Conservation (phyloP, 2,888 invertebrate genomes). For the Labia minor region DNA sequence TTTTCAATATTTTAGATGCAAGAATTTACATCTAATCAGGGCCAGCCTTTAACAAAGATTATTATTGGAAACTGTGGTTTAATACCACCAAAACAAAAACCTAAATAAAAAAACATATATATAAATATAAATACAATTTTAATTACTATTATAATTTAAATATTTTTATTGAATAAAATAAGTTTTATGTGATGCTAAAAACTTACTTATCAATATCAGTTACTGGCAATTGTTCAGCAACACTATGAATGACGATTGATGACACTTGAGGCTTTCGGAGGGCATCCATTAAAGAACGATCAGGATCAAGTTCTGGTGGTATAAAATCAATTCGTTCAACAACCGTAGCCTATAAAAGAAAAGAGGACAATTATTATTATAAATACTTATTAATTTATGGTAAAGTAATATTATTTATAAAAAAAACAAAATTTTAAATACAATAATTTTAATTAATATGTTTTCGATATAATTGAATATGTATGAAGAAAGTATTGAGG, state of each 20-base stretch:
- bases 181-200: background rate
- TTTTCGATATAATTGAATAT: too few species aligned
- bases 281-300: slow-evolving; percentile 5
- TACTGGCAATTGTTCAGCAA: background rate
- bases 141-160: too few species aligned
- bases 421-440: too few species aligned
- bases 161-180: background rate
- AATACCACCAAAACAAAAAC: background rate
- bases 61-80: background rate
- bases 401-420: too few species aligned
- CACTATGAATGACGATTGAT: background rate
- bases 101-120: background rate
- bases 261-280: background rate
- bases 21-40: background rate
- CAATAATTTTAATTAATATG: too few species aligned
- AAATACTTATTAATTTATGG: too few species aligned
- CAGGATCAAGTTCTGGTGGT: background rate
- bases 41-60: background rate
- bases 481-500: too few species aligned
- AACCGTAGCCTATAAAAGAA: slow-evolving; percentile 23
- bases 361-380: too few species aligned
- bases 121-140: too few species aligned
- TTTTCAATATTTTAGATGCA: slow-evolving; percentile 13
- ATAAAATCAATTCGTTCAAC: slow-evolving; percentile 22
- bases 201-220: background rate